A percentile compares a stretch with the other conserved stretches of the same genome.
phyloP scores from a whole-genome alignment of 2,113 vertebrate species.

The Cheirogaleus medius region DNA sequence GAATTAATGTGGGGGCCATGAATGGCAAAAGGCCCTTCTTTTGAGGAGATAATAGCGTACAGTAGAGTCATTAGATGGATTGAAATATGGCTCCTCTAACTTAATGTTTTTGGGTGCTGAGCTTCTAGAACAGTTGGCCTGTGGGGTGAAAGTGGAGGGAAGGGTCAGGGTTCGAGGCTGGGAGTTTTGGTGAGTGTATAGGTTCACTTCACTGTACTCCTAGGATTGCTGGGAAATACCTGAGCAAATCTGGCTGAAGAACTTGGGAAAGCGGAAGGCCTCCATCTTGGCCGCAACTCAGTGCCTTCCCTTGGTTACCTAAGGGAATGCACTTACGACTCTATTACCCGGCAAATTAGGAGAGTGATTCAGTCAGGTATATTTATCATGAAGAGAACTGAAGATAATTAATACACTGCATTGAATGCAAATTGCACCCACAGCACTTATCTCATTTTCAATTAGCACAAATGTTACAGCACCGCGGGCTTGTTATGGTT shows the following conservation, averaged over 20 bases:
- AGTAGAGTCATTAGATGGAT: rapidly evolving
- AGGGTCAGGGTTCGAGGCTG: neutral
- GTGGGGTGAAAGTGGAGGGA: neutral
- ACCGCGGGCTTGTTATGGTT: constrained; percentile 89
- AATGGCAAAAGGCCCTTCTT: constrained; percentile 10
- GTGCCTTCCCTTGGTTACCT: constrained; percentile 83
- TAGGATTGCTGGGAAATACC: neutral
- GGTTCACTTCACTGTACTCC: neutral
- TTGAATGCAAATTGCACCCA: constrained; percentile 92
- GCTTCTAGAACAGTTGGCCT: neutral
- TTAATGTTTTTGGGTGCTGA: neutral
- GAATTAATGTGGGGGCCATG: constrained; percentile 40
- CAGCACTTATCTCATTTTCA: constrained; percentile 94
- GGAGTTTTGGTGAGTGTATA: neutral
- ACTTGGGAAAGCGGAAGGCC: constrained; percentile 64
- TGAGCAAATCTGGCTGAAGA: constrained; percentile 60
- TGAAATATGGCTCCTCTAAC: neutral
- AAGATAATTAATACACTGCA: constrained; percentile 91
- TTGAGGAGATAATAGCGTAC: neutral
- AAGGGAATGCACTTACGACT: constrained; percentile 88
- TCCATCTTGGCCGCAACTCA: constrained; percentile 76
- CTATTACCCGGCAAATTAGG: constrained; percentile 89
- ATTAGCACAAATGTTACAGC: constrained; percentile 91
- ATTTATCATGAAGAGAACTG: constrained; percentile 89
- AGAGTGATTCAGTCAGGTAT: constrained; percentile 90